A percentile compares a stretch with the other conserved stretches of the same genome.
These are phyloP conservation scores for Aspiorhynchus laticeps DNA, from an alignment of 2,113 vertebrate genomes.

Conservation along the genomic window DNA sequence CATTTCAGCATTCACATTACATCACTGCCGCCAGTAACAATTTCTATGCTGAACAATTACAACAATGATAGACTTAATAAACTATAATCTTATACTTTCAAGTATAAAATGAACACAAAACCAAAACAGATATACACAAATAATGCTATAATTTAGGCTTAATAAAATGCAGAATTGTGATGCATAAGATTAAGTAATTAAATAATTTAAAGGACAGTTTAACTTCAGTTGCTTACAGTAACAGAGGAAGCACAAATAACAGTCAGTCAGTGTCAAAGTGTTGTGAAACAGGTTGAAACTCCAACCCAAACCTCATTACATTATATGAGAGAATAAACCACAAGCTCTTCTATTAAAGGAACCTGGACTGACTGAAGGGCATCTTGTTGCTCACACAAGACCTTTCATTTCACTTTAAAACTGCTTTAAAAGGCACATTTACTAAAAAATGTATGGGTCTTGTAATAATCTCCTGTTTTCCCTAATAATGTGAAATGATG, in stretches of 20 bases:
- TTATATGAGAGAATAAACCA: constrained; percentile 24
- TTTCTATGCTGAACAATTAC: neutral
- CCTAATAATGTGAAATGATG: neutral
- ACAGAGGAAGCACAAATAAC: too few relatives aligned
- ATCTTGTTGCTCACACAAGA: neutral
- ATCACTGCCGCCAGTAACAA: neutral
- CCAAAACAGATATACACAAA: neutral
- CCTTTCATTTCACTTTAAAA: neutral
- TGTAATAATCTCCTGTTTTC: neutral
- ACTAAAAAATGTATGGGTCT: neutral
- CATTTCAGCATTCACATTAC: neutral
- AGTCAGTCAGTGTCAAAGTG: neutral
- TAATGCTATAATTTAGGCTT: neutral
- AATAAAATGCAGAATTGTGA: neutral
- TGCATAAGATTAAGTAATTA: neutral
- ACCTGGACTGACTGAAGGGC: neutral
- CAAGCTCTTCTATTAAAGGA: neutral
- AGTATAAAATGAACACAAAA: neutral
- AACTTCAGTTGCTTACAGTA: too few relatives aligned
- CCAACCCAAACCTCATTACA: neutral
- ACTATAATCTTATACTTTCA: neutral
- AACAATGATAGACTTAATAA: neutral
- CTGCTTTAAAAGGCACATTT: too few relatives aligned
- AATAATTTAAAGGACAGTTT: too few relatives aligned
- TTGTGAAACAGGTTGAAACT: constrained; percentile 2